Percentiles rank a stretch among this genome's conserved stretches.
These are phyloP conservation scores for Sturnus vulgaris DNA, from an alignment of 2,113 vertebrate genomes.

Conservation along the genomic window DNA sequence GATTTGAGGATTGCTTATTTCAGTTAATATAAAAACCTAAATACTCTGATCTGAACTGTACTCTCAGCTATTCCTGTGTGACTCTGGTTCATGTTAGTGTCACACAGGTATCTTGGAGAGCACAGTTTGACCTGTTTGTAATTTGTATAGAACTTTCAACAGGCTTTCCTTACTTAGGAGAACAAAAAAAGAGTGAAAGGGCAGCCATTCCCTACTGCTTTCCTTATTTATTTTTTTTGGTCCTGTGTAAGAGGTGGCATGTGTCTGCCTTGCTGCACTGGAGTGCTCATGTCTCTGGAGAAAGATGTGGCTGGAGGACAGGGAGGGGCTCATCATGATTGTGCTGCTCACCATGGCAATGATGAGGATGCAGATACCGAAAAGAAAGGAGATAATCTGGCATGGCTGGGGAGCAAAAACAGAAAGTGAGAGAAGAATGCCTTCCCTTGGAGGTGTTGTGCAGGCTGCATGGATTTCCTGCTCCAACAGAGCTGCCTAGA, in stretches of 20 bases:
- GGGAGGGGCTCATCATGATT: neutral
- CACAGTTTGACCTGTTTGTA: neutral
- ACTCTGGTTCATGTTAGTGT: neutral
- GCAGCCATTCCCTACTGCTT: neutral
- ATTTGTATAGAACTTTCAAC: neutral
- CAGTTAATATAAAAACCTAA: neutral
- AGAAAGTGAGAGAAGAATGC: neutral
- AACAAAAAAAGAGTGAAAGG: neutral
- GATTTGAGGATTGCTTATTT: neutral
- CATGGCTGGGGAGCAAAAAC: neutral
- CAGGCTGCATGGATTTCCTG: slow-evolving; percentile 1
- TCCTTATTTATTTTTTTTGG: neutral
- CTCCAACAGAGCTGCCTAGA: slow-evolving; percentile 19
- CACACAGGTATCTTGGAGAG: neutral
- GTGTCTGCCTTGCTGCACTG: neutral
- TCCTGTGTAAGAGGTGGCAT: neutral
- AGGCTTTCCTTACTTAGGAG: neutral
- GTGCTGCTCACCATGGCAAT: neutral
- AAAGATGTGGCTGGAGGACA: neutral
- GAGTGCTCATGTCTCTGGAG: neutral
- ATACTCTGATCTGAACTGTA: neutral
- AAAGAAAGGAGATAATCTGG: neutral
- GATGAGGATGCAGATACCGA: neutral
- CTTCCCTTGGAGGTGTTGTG: neutral
- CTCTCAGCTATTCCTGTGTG: neutral